Base-by-base conservation (phyloP, 2,797 vertebrate species). In the Rhabdomys pumilio region DNA sequence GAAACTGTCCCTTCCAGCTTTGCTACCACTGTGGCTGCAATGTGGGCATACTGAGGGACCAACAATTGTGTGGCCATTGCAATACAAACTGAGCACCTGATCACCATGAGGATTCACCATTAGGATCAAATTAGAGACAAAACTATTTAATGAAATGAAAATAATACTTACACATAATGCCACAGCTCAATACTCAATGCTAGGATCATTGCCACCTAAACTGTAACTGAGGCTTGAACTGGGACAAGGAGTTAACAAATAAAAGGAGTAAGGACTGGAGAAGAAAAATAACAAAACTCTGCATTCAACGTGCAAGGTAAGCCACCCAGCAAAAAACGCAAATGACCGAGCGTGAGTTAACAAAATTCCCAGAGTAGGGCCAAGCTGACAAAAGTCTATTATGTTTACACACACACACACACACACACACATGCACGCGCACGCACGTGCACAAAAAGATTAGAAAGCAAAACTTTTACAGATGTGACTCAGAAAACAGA, bases 391-490 rank as follows among this genome's bases (percentile, higher is more conserved):
- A 86, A 95, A 83, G 63, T 77, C 67, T 82, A 47, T 12, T 63
- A 26, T 11, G 79, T 11, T 96, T 93, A 84, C 31, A 88, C 20
- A 80, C 0, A 12, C 4, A 57, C 13, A 92, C 0, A 76, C 38
- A 6, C 41, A 92, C 0, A 76, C 38, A 6, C 41, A 90, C 13
- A 90, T 0, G 72, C 38, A 6, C 41, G 80, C 31, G 84, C 15
- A 76, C 0, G 3, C 4, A 57, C 5, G 90, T 0, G 72, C 38
- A 4, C 41, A 90, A 79, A 81, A 73, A 57, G 94, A 81, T 84
- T 79, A 83, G 14, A 96, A 79, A 47, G 38, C 73, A 38, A 95
- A 95, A 69, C 20, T 90, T 92, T 84, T 80, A 92, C 44, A 84
- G 50, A 53, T 76, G 20, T 79, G 44, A 94, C 75, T 57, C 89